Conservation (phyloP, 2,113 vertebrate genomes). For the Prunella himalayana region DNA sequence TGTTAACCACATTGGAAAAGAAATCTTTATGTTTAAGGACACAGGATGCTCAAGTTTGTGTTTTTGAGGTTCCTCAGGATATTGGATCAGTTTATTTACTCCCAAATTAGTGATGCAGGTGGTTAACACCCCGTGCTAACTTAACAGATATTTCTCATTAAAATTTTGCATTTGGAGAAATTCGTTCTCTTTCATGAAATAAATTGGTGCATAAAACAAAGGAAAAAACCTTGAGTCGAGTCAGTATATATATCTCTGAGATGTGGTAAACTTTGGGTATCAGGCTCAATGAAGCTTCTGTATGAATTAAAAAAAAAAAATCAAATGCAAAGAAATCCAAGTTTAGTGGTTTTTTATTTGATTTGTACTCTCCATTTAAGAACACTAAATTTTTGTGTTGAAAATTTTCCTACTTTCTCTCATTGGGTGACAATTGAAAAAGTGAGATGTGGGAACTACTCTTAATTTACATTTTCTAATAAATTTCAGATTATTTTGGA, state of each 20-base stretch:
- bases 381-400: background rate
- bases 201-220: background rate
- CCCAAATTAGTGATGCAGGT: background rate
- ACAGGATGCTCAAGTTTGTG: accelerated
- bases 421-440: background rate
- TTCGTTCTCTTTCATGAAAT: background rate
- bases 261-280: accelerated
- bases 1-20: accelerated
- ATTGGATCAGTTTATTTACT: background rate
- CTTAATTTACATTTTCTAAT: background rate
- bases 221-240: accelerated
- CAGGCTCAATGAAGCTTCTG: background rate
- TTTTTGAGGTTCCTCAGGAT: background rate
- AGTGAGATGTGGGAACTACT: background rate
- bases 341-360: background rate
- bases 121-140: background rate
- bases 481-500: background rate
- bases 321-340: background rate
- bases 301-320: background rate
- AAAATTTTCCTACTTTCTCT: background rate
- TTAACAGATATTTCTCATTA: background rate
- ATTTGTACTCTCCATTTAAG: background rate
- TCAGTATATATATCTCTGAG: background rate
- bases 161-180: background rate
- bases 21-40: background rate